phyloP scores from a whole-genome alignment of 2,888 invertebrate genomes.

The Seira sanloemensis region DNA sequence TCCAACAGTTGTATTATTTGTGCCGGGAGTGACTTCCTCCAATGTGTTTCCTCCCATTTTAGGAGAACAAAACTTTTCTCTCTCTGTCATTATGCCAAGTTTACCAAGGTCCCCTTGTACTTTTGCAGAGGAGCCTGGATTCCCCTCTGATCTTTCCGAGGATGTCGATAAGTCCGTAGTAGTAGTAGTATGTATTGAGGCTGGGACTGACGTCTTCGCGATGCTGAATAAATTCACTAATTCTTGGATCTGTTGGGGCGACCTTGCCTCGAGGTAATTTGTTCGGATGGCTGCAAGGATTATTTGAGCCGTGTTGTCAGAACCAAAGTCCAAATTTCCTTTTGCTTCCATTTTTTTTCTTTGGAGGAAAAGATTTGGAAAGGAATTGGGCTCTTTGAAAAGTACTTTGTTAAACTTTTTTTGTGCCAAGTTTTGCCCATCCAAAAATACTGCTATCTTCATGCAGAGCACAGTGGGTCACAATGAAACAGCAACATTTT shows the following conservation, averaged over 20 bases:
- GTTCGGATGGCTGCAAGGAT: constrained; percentile 28
- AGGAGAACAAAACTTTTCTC: background rate
- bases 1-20: constrained; percentile 2
- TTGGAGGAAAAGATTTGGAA: no score
- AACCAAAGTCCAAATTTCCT: background rate
- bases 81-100: constrained; percentile 26
- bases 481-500: no score
- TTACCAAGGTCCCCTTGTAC: constrained; percentile 31
- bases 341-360: background rate
- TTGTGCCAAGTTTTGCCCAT: no score
- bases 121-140: background rate
- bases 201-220: background rate
- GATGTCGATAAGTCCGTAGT: background rate
- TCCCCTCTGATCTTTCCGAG: background rate
- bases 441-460: no score
- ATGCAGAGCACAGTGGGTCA: no score
- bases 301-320: background rate
- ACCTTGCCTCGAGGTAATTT: constrained; percentile 53
- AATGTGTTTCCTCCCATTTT: constrained; percentile 12
- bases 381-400: no score
- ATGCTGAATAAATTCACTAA: constrained; percentile 20
- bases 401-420: no score
- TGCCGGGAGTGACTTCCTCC: background rate
- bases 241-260: constrained; percentile 61
- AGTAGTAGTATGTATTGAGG: background rate